Evolutionary conservation across 1,140 invertebrate species (phyloP).

Genomic region (Eubasilissa regina): DNA sequence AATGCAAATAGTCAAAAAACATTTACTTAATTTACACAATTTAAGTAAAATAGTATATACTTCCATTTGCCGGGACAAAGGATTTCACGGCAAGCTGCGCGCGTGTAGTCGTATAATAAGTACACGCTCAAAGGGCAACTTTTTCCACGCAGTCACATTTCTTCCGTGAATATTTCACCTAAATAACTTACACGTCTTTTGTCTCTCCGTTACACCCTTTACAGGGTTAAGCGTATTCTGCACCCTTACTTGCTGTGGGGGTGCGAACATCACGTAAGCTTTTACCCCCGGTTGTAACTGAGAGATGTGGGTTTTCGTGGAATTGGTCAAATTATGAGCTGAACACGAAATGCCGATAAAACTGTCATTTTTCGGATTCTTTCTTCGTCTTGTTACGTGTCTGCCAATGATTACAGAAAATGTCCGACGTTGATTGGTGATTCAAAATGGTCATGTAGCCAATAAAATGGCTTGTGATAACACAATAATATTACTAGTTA

Average conservation of each 20-base stretch:
- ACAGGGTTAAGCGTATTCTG: background rate
- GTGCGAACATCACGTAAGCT: background rate
- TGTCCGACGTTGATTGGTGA: no score
- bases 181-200: background rate
- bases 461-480: no score
- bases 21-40: background rate
- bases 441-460: no score
- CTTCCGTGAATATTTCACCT: background rate
- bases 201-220: no score
- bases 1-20: background rate
- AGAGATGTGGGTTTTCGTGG: background rate
- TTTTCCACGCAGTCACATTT: no score
- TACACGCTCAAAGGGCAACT: background rate
- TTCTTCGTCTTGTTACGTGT: no score
- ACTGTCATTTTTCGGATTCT: no score
- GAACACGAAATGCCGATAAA: background rate
- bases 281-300: conserved; percentile 10
- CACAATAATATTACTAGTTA: no score
- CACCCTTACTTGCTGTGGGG: background rate
- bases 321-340: conserved; percentile 25
- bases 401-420: no score
- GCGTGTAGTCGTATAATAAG: background rate
- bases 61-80: background rate
- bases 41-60: background rate
- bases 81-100: background rate